Evolutionary conservation across 2,888 invertebrate genomes (phyloP), one percentile per base, ranked within the genome.

Genomic region (Leistus spinibarbis): DNA sequence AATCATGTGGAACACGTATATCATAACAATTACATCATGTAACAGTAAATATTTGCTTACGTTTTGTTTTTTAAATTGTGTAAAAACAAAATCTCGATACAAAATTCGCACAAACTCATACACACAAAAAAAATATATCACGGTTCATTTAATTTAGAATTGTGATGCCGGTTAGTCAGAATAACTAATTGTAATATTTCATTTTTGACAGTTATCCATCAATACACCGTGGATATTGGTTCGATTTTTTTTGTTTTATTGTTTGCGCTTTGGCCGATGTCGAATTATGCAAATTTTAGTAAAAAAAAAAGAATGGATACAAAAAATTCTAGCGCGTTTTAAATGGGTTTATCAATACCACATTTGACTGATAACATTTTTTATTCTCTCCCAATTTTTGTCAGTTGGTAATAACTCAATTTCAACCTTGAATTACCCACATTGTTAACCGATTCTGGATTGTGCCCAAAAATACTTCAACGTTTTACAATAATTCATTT

Each of bases 171-270:
- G 56, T 72, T 66, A 54, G 65, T 66, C 57, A 57, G 72, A 72
- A 72, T 72, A 72, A 66, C 72, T 72, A 72, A 72, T 72, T 72
- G 72, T 66, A 66, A 72, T 72, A 72, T 72, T 72, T 72, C 72
- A 65, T 57, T 72, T 65, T 64, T 72, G 66, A 66, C 72, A 72
- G 72, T 63, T 72, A 72, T 72, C 66, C 72, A 72, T 72, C 72
- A 71, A 54, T 40, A 40, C 40, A 13, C 13, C n/a, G n/a, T 40
- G 10, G 40, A 40, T 65, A 27, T 72, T 72, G 65, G 72, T 72
- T 65, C 65, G 56, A 56, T 65, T 54, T 72, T 72, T 72, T 72
- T 53, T 53, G 53, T 53, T 57, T 60, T 60, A 60, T 60, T 22
- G 19, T 17, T 19, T 72, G 56, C 54, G 63, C 54, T 54, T 54